A percentile compares a stretch with the other conserved stretches of the same genome.
These are phyloP conservation scores for Cariama cristata DNA, from an alignment of 2,113 vertebrate species.

Conservation along the genomic window DNA sequence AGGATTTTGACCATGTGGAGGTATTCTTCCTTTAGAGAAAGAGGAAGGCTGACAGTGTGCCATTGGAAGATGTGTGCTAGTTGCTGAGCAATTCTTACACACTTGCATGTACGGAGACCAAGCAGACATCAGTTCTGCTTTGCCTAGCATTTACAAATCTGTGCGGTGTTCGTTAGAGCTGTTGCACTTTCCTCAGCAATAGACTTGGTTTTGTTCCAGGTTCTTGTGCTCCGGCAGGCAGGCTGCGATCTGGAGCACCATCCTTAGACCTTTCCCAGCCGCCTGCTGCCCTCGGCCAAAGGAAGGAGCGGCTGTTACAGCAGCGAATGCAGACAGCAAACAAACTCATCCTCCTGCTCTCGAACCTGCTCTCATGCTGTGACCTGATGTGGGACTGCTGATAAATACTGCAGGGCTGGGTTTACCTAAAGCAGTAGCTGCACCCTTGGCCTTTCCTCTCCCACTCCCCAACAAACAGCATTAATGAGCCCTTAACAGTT, in stretches of 20 bases:
- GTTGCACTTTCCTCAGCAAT: neutral
- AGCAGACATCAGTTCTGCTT: neutral
- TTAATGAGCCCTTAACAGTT: neutral
- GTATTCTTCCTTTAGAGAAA: neutral
- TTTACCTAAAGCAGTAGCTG: neutral
- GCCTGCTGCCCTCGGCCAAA: neutral
- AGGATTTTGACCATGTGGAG: constrained; percentile 6
- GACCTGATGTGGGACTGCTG: neutral
- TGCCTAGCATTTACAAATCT: neutral
- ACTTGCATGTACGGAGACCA: neutral
- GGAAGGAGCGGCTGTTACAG: neutral
- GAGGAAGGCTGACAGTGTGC: neutral
- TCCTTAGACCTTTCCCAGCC: neutral
- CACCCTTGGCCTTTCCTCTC: neutral
- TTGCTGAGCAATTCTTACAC: neutral
- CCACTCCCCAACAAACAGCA: neutral
- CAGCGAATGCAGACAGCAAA: neutral
- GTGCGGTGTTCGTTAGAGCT: neutral
- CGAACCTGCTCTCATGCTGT: neutral
- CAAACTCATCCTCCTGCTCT: neutral
- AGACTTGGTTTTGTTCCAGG: neutral
- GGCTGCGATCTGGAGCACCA: neutral
- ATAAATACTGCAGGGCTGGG: neutral
- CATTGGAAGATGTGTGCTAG: neutral
- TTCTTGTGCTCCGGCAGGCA: neutral